A percentile compares a stretch with the other conserved stretches of the same genome.
phyloP scores from a whole-genome alignment of 37 sponge, comb jelly and placozoan species.

The Cliona cf. orientalis region DNA sequence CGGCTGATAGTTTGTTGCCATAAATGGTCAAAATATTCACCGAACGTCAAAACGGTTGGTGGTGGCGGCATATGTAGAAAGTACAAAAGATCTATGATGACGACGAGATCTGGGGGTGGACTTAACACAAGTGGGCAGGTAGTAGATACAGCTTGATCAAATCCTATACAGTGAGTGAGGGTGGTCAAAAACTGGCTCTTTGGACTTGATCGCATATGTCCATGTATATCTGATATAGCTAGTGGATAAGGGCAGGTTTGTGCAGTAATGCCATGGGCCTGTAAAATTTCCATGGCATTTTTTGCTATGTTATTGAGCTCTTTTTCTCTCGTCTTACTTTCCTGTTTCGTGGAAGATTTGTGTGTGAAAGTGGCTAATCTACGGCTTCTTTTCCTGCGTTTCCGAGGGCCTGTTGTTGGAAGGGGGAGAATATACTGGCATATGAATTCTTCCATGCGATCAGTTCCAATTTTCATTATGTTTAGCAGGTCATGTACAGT shows the following conservation, averaged over 20 bases:
- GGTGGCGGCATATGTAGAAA: conserved; percentile 5
- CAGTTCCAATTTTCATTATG: not conserved
- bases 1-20: conserved; percentile 1
- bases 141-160: not conserved
- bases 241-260: conserved; percentile 12
- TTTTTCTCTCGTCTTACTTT: conserved; percentile 10
- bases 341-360: not conserved
- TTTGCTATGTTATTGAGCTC: not conserved
- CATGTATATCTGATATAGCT: not conserved
- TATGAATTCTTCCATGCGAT: not conserved
- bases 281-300: conserved; percentile 2
- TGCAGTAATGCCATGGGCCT: not conserved
- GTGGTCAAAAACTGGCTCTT: not conserved
- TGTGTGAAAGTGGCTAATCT: not conserved
- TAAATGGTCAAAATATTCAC: not conserved
- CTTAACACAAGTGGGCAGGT: not conserved
- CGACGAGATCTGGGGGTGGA: not conserved
- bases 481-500: not conserved
- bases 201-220: conserved; percentile 1
- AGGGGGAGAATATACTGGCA: not conserved
- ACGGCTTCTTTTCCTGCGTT: not conserved
- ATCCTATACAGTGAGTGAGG: not conserved
- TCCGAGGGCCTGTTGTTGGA: not conserved
- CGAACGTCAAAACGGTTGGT: not conserved
- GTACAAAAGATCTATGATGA: conserved; percentile 8